Conservation (phyloP, 92 coral and sea anemone genomes). For the Zoanthus solanderi region DNA sequence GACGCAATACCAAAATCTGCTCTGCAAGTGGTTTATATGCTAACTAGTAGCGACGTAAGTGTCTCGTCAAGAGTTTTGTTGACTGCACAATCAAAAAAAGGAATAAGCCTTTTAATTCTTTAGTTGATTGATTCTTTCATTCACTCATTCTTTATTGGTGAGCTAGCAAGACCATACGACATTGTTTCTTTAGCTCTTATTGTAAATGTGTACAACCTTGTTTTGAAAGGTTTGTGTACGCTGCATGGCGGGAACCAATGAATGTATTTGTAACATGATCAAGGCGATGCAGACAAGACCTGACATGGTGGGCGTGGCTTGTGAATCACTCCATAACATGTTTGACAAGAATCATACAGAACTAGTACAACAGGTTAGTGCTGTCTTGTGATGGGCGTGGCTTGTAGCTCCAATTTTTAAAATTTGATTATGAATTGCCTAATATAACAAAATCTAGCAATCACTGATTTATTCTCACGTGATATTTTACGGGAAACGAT, state of each 20-base stretch:
- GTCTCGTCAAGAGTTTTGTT: background rate
- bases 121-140: background rate
- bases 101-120: background rate
- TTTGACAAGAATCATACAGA: constrained; percentile 91
- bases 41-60: constrained; percentile 87
- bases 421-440: too few species aligned
- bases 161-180: too few species aligned
- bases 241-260: constrained; percentile 90
- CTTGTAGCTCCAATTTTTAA: too few species aligned
- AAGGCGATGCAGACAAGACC: constrained; percentile 95
- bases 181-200: background rate
- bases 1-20: constrained; percentile 89
- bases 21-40: constrained; percentile 87
- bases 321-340: constrained; percentile 93
- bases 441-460: too few species aligned
- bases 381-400: constrained; percentile 29
- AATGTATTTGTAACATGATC: constrained; percentile 87
- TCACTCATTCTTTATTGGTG: background rate
- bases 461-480: background rate
- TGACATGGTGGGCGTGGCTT: constrained; percentile 84
- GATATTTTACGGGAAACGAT: background rate
- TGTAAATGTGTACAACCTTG: background rate
- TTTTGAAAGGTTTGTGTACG: constrained; percentile 87
- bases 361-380: constrained; percentile 87
- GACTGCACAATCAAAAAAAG: too few species aligned